These are phyloP conservation scores for Sarcophilus harrisii DNA, from an alignment of 2,797 vertebrate genomes.

Conservation along the genomic window DNA sequence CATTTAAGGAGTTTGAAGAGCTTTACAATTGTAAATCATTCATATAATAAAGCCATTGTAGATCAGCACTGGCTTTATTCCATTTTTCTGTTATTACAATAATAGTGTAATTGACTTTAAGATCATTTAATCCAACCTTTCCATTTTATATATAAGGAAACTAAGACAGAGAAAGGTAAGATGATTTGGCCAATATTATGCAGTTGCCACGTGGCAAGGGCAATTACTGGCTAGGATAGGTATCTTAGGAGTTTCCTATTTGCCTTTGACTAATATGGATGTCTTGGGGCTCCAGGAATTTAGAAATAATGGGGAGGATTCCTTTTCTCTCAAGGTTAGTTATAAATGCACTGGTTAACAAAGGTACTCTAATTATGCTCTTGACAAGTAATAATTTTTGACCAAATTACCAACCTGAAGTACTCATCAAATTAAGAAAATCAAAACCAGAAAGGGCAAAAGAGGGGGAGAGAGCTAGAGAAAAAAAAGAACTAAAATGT, in stretches of 20 bases:
- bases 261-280: neutral
- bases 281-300: neutral
- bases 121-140: neutral
- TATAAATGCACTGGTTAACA: neutral
- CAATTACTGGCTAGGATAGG: neutral
- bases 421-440: neutral
- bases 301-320: neutral
- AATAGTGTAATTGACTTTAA: neutral
- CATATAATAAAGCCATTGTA: neutral
- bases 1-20: neutral
- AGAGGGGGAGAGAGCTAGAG: neutral
- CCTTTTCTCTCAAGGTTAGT: neutral
- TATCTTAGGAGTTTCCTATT: neutral
- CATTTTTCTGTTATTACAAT: neutral
- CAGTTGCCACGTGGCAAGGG: neutral
- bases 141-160: neutral
- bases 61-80: neutral
- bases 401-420: neutral
- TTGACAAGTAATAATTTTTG: neutral
- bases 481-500: neutral
- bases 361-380: neutral
- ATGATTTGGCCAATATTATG: neutral
- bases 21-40: neutral
- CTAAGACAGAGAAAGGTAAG: neutral
- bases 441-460: neutral